These are phyloP conservation scores for Lasioglossum pauxillum DNA, from an alignment of 2,888 invertebrate species.

Conservation along the genomic window DNA sequence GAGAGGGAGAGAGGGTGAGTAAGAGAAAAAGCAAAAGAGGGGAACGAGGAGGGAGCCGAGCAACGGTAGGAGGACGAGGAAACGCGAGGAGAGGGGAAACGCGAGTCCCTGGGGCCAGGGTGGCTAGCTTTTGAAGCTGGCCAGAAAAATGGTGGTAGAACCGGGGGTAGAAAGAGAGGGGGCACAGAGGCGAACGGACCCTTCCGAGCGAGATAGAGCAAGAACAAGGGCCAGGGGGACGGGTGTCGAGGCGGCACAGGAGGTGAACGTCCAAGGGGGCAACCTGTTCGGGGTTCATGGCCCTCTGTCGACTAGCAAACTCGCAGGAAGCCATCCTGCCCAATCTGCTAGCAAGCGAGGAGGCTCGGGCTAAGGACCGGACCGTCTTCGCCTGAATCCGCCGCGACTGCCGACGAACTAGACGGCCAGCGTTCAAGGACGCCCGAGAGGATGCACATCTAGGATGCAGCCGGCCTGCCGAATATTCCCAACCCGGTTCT, in stretches of 20 bases:
- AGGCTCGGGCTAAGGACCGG: constrained; percentile 66
- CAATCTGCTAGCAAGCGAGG: constrained; percentile 77
- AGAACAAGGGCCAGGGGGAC: constrained; percentile 65
- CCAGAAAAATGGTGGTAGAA: constrained; percentile 63
- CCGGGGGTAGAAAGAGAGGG: constrained; percentile 36
- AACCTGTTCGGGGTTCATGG: constrained; percentile 85
- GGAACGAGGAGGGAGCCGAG: neutral
- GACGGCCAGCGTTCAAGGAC: constrained; percentile 40
- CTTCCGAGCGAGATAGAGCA: constrained; percentile 70
- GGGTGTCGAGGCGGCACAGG: constrained; percentile 73
- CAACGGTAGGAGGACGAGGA: constrained; percentile 52
- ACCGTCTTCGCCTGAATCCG: constrained; percentile 43
- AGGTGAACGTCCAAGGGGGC: constrained; percentile 85
- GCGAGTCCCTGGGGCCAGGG: constrained; percentile 63
- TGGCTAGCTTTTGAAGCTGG: constrained; percentile 69
- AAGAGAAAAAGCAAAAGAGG: neutral
- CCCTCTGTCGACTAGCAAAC: constrained; percentile 83
- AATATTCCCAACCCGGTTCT: constrained; percentile 16
- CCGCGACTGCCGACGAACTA: constrained; percentile 37
- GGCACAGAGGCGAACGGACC: constrained; percentile 63
- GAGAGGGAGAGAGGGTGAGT: neutral
- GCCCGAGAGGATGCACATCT: constrained; percentile 47
- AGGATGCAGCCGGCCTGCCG: constrained; percentile 29
- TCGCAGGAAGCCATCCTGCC: constrained; percentile 76
- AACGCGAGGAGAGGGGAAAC: constrained; percentile 46